A percentile compares a stretch with the other conserved stretches of the same genome.
Evolutionary conservation across 2,888 invertebrate genomes (phyloP).

Genomic region (Patella depressa): DNA sequence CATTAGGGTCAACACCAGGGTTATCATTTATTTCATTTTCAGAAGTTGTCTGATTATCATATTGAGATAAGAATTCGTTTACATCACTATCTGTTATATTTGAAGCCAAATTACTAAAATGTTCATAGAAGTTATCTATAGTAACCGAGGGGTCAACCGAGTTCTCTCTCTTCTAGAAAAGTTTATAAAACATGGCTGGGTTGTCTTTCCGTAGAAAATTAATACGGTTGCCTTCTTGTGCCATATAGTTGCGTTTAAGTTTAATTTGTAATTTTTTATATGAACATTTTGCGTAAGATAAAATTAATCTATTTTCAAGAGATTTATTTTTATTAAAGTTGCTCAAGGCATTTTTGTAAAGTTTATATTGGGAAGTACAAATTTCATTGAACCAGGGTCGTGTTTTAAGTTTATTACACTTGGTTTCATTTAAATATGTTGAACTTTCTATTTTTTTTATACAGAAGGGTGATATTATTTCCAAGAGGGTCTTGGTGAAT

Average conservation of each 20-base stretch:
- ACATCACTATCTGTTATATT: background rate
- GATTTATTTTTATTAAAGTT: background rate
- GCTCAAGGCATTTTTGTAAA: background rate
- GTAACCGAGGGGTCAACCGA: background rate
- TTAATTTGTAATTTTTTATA: background rate
- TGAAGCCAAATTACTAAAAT: background rate
- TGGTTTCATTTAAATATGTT: background rate
- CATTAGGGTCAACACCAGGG: conserved; percentile 5
- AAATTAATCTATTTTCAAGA: background rate
- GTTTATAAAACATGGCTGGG: background rate
- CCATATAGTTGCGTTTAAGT: background rate
- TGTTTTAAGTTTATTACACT: background rate
- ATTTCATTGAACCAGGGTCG: background rate
- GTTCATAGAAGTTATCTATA: background rate
- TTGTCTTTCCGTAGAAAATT: background rate
- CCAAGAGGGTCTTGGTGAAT: background rate
- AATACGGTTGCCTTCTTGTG: background rate
- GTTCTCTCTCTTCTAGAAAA: background rate
- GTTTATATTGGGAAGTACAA: background rate
- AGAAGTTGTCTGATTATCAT: background rate
- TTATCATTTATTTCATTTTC: conserved; percentile 1
- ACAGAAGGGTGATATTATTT: background rate
- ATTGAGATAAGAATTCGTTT: background rate
- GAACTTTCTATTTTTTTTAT: background rate
- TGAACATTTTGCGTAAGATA: background rate